Percentiles rank a stretch among this genome's conserved stretches.
Evolutionary conservation across 2,113 vertebrate species (phyloP).

Genomic region (cat (Felis catus)): F.catus_Fca126_mat1.0 CM031412.1:202799501-202800000

Average conservation of each 20-base stretch:
- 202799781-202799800: not conserved
- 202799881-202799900: not conserved
- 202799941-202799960: not conserved
- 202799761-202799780: slow-evolving; percentile 38
- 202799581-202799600: slow-evolving; percentile 7
- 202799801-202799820: not conserved
- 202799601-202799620: slow-evolving; percentile 73
- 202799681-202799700: not conserved
- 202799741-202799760: not conserved
- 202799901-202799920: not conserved
- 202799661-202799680: not conserved
- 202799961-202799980: not conserved
- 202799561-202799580: not conserved
- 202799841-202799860: not conserved
- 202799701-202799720: slow-evolving; percentile 9
- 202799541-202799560: not conserved
- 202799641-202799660: slow-evolving; percentile 39
- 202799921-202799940: not conserved
- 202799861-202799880: not conserved
- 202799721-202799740: not conserved
- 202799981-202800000: not conserved
- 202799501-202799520: not conserved
- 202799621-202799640: slow-evolving; percentile 32
- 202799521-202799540: not conserved
- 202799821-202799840: not conserved